Evolutionary conservation across 2,888 invertebrate genomes (phyloP).

Genomic region (Baronia brevicornis): DNA sequence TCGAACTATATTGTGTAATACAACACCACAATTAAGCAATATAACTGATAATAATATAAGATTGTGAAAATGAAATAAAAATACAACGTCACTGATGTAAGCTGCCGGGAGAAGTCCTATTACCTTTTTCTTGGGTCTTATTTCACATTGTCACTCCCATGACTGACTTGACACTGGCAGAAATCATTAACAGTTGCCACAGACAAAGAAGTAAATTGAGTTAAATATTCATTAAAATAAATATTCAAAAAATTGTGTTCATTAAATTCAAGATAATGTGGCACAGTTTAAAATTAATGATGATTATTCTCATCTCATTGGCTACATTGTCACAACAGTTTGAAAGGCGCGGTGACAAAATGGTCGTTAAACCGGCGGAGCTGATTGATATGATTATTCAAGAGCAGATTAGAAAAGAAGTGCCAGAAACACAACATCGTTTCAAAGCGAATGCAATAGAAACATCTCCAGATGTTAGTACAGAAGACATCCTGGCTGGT

Average conservation of each 20-base stretch:
- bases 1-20: too few species aligned
- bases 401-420: constrained; percentile 26
- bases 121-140: too few species aligned
- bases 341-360: constrained; percentile 27
- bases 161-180: too few species aligned
- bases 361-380: constrained; percentile 34
- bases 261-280: not conserved
- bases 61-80: too few species aligned
- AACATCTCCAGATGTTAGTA: constrained; percentile 1
- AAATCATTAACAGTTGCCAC: too few species aligned
- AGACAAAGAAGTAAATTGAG: constrained; percentile 1
- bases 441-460: constrained; percentile 10
- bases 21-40: too few species aligned
- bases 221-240: constrained; percentile 3
- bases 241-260: not conserved
- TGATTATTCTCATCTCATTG: constrained; percentile 2
- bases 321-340: not conserved
- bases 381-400: constrained; percentile 37
- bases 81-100: too few species aligned
- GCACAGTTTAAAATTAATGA: constrained; percentile 5
- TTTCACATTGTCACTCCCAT: too few species aligned
- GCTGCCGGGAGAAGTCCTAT: too few species aligned
- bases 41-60: too few species aligned
- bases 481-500: not conserved
- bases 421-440: constrained; percentile 3